Base-by-base conservation (phyloP, 2,888 invertebrate species). In the Rhopalosiphum nymphaeae region DNA sequence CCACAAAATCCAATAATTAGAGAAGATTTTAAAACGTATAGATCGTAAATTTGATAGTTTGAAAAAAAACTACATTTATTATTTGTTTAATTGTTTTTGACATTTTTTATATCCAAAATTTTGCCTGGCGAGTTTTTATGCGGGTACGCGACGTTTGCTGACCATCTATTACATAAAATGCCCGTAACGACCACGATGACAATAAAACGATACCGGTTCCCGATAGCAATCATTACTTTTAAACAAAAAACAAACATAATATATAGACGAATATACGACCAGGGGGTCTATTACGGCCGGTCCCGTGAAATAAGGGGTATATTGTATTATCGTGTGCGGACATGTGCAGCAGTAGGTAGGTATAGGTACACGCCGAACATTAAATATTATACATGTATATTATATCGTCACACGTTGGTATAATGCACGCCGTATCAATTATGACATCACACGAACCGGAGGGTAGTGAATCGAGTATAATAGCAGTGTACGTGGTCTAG, bases 381-480 rank as follows among this genome's bases (percentile, higher is more conserved):
- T 85, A 53, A 21, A 53, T 53, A 53, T 21, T 53, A 53, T 53
- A 53, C 53, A 5, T 44, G 9, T 84, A 85, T 84, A 42, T 85
- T 42, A 85, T 85, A 26, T 26, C 85, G 25, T 16, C 44, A 44
- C 26, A 5, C 44, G 25, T 25, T 42, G 29, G 42, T 84, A 84
- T 29, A 46, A 86, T n/a, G 86, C 16, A 5, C 10, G 46, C 46
- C 46, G 90, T 90, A 67, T 90, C 61, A 44, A 89, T 89, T 61
- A 89, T 89, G 42, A 89, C 61, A 89, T 89, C 44, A 61, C 61
- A 36, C 78, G 36, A 21, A 42, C 21, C 36, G 7, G 21, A 78
- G 78, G 78, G 78, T 78, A 78, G 61, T 42, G 25, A 11, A 85
- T 85, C 11, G 85, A 13, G 85, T 26, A 85, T 26, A 85, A 86